These are phyloP conservation scores for Hyphantria cunea DNA, from an alignment of 1,140 invertebrate species.

Conservation along the genomic window DNA sequence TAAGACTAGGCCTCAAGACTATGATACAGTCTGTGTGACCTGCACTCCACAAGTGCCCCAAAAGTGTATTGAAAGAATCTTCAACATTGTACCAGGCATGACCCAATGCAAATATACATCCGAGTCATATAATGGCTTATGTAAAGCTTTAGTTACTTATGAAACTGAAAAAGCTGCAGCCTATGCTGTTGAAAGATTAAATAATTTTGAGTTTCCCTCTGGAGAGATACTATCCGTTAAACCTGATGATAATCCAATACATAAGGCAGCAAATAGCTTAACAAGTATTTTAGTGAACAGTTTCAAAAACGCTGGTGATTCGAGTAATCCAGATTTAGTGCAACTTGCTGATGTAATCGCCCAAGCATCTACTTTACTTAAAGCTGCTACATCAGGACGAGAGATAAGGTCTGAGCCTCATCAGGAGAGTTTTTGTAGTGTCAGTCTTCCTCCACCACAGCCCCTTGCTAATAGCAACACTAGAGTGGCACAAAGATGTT, in stretches of 20 bases:
- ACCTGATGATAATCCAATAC: slow-evolving; percentile 58
- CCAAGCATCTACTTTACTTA: slow-evolving; percentile 67
- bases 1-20: slow-evolving; percentile 41
- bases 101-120: slow-evolving; percentile 50
- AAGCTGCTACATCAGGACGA: slow-evolving; percentile 53
- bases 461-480: slow-evolving; percentile 84
- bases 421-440: slow-evolving; percentile 73
- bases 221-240: slow-evolving; percentile 66
- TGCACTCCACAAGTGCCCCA: slow-evolving; percentile 61
- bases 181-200: slow-evolving; percentile 62
- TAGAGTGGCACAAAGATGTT: slow-evolving; percentile 73
- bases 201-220: slow-evolving; percentile 73
- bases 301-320: slow-evolving; percentile 64
- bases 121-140: slow-evolving; percentile 54
- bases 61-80: slow-evolving; percentile 59
- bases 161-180: slow-evolving; percentile 53
- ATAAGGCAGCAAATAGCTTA: slow-evolving; percentile 60
- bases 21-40: slow-evolving; percentile 49
- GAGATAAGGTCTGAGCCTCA: slow-evolving; percentile 31
- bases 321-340: slow-evolving; percentile 52
- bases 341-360: slow-evolving; percentile 70
- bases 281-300: slow-evolving; percentile 57
- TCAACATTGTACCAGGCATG: slow-evolving; percentile 71
- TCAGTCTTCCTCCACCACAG: slow-evolving; percentile 87
- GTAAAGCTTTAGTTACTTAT: slow-evolving; percentile 60